phyloP scores from a whole-genome alignment of 2,888 invertebrate genomes.

The Andrena bucephala region DNA sequence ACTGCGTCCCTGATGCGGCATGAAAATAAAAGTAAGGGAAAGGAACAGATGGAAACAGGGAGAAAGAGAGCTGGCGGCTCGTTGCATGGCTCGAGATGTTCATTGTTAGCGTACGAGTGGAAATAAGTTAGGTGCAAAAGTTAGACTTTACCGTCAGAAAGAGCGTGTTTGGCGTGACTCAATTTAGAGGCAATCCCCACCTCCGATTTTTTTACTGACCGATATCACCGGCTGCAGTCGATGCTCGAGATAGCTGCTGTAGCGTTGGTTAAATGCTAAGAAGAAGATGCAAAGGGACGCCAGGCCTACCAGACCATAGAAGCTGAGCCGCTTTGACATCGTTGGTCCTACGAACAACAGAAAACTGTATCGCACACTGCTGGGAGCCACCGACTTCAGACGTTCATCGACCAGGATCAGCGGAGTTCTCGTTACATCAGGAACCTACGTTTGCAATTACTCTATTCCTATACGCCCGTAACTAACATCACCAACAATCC shows the following conservation, averaged over 20 bases:
- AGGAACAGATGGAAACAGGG: conserved; percentile 48
- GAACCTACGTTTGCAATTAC: no score
- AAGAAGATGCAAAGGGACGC: conserved; percentile 83
- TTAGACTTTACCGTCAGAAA: conserved; percentile 72
- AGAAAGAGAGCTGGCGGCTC: conserved; percentile 53
- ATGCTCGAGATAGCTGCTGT: conserved; percentile 82
- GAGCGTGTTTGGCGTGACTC: conserved; percentile 74
- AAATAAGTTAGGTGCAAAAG: conserved; percentile 70
- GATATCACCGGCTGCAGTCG: conserved; percentile 81
- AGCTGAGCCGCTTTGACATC: conserved; percentile 82
- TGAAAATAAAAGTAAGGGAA: conserved; percentile 9
- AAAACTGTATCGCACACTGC: no score
- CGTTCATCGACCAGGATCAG: no score
- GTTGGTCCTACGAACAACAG: conserved; percentile 72
- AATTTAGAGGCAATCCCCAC: conserved; percentile 73
- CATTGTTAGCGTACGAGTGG: conserved; percentile 62
- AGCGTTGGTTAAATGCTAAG: conserved; percentile 82
- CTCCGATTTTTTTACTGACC: conserved; percentile 77
- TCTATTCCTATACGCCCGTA: no score
- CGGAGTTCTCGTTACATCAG: no score
- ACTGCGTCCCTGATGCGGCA: neutral
- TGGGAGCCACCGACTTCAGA: no score
- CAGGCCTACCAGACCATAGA: conserved; percentile 82
- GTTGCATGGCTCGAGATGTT: conserved; percentile 26
- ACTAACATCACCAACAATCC: no score